These are phyloP conservation scores for Notarius lentiginosus DNA, from an alignment of 2,113 vertebrate genomes.

Conservation along the genomic window DNA sequence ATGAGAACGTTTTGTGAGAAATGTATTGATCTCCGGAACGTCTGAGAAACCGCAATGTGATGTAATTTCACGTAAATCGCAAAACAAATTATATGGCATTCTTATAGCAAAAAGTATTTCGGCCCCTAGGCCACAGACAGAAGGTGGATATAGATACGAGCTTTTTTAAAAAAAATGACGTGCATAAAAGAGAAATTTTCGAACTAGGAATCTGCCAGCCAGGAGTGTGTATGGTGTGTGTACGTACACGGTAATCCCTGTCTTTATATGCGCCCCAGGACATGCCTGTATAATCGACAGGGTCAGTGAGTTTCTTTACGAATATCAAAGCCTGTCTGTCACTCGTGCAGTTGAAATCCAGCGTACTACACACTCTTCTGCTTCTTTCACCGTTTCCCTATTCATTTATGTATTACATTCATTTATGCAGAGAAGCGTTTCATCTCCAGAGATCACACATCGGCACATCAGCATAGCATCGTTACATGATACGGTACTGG, in stretches of 20 bases:
- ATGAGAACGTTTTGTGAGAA: background rate
- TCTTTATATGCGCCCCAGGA: background rate
- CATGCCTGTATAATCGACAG: background rate
- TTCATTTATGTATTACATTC: constrained; percentile 19
- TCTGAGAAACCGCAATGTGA: background rate
- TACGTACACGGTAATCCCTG: background rate
- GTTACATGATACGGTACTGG: background rate
- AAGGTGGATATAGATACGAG: background rate
- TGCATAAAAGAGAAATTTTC: background rate
- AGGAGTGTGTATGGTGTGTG: background rate
- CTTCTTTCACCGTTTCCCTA: constrained; percentile 9
- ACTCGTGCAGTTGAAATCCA: background rate
- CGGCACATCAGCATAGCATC: background rate
- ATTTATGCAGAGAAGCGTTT: background rate
- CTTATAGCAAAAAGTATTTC: background rate
- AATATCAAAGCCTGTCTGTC: background rate
- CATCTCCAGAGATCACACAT: background rate
- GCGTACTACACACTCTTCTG: background rate
- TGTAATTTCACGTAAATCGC: background rate
- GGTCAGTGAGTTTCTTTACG: background rate
- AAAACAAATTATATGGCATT: background rate
- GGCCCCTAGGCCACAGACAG: too few species aligned
- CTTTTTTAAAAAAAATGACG: background rate
- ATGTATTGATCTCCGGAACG: background rate
- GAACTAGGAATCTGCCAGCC: background rate